Base-by-base conservation (phyloP, 2,113 vertebrate species). In the Esox niger region DNA sequence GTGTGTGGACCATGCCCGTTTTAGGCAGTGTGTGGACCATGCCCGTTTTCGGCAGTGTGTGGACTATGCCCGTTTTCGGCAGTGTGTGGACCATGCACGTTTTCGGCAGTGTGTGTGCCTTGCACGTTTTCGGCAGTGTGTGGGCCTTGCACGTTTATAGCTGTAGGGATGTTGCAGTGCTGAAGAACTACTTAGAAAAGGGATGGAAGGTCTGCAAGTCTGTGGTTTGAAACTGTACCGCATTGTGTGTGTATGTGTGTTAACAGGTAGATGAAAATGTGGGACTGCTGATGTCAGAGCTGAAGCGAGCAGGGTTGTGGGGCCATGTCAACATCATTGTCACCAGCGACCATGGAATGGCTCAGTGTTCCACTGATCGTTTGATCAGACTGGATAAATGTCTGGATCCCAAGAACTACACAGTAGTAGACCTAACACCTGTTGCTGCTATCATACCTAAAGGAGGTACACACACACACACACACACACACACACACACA, bases 301-400 rank as follows among this genome's bases (percentile, higher is more conserved):
- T 99, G 58, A 94, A 94, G 57, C 54, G 64, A 0, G 66, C 64
- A 0, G 92, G 92, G 6, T 74, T 99, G 43, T 99, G 94, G 96
- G 93, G 94, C 17, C 86, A 56, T 20, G 26, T 97, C 23, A 98
- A 98, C 58, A 43, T 98, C 21, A 83, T 99, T 1, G 86, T 99
- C 68, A 98, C 96, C 33, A 99, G 97, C 13, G 97, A 99, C 81
- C 97, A 99, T 11, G 97, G 97, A n/a, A 99, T 99, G 96, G 72
- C 91, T 6, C 93, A 98, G 78, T 98, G 95, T 59, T 95, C 95
- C 3, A 2, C 84, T 7, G 63, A 95, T 0, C 93, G 88, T 73
- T 62, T 95, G 74, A 98, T 99, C 64, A 21, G 61, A 17, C 82
- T 99, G 84, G 92, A 97, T 62, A 0, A 1, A 0, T 99, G 97